Conservation (phyloP, 2,113 vertebrate species). For the Trochalopteron elliotii region DNA sequence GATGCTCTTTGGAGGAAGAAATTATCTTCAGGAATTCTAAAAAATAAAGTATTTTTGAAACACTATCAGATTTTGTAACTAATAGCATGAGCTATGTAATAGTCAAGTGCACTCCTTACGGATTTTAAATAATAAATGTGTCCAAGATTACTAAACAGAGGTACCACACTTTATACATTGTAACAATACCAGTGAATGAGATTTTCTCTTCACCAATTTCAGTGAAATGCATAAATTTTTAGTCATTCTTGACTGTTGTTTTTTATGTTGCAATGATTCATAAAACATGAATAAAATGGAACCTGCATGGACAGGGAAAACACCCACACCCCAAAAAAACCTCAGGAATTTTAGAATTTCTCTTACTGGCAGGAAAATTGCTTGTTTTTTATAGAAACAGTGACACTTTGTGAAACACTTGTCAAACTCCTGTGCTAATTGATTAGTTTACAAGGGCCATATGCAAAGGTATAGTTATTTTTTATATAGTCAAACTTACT, state of each 20-base stretch:
- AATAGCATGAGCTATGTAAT: not conserved
- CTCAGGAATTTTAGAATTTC: not conserved
- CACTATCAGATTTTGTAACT: not conserved
- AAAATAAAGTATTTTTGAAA: not conserved
- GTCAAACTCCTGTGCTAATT: not conserved
- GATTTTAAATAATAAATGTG: not conserved
- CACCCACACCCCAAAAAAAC: no score
- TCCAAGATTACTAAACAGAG: not conserved
- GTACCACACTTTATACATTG: not conserved
- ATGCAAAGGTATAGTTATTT: not conserved
- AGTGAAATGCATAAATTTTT: not conserved
- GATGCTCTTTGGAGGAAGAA: not conserved
- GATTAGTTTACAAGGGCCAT: not conserved
- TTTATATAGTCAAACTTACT: not conserved
- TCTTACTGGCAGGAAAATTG: not conserved
- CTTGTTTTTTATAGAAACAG: not conserved
- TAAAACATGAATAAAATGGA: not conserved
- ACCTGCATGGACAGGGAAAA: rapidly evolving
- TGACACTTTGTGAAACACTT: not conserved
- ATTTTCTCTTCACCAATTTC: not conserved
- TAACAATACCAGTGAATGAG: not conserved
- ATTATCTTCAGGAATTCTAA: not conserved
- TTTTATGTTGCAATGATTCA: not conserved
- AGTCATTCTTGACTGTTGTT: not conserved
- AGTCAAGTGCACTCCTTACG: not conserved